phyloP scores from a whole-genome alignment of 2,888 invertebrate species.

The Agriopis marginaria region DNA sequence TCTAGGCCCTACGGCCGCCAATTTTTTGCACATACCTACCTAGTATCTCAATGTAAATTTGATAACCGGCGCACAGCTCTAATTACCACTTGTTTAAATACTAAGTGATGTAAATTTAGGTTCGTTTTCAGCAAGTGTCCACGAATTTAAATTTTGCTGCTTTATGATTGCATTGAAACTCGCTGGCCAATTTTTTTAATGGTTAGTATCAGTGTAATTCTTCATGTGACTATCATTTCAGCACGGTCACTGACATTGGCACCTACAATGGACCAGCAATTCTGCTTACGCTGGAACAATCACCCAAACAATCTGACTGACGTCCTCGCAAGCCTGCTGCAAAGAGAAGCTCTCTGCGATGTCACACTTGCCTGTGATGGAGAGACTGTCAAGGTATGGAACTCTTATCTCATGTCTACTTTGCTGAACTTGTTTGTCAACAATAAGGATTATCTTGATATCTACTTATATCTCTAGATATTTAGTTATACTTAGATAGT shows the following conservation, averaged over 20 bases:
- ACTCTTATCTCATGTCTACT: slow-evolving; percentile 1
- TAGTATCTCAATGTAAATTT: slow-evolving; percentile 78
- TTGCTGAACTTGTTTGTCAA: slow-evolving; percentile 9
- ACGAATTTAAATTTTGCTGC: slow-evolving; percentile 55
- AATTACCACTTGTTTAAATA: slow-evolving; percentile 76
- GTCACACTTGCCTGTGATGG: slow-evolving; percentile 97
- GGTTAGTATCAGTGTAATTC: slow-evolving; percentile 26
- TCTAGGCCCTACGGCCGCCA: slow-evolving; percentile 86
- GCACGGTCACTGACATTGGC: slow-evolving; percentile 86
- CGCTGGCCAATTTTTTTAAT: slow-evolving; percentile 36
- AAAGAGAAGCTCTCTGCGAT: slow-evolving; percentile 96
- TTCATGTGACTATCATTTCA: slow-evolving; percentile 60
- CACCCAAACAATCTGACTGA: slow-evolving; percentile 96
- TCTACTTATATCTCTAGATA: neutral
- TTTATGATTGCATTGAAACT: slow-evolving; percentile 54
- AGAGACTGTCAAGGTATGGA: slow-evolving; percentile 91
- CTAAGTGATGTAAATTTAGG: slow-evolving; percentile 68
- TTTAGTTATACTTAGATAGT: neutral
- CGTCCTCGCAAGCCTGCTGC: slow-evolving; percentile 94
- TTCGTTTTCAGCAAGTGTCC: slow-evolving; percentile 62
- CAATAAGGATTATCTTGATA: slow-evolving; percentile 6
- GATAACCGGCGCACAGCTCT: slow-evolving; percentile 77
- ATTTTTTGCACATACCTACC: slow-evolving; percentile 75
- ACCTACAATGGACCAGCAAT: slow-evolving; percentile 92
- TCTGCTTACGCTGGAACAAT: slow-evolving; percentile 98